Evolutionary conservation across 2,113 vertebrate genomes (phyloP).

Genomic region (Picathartes gymnocephalus): DNA sequence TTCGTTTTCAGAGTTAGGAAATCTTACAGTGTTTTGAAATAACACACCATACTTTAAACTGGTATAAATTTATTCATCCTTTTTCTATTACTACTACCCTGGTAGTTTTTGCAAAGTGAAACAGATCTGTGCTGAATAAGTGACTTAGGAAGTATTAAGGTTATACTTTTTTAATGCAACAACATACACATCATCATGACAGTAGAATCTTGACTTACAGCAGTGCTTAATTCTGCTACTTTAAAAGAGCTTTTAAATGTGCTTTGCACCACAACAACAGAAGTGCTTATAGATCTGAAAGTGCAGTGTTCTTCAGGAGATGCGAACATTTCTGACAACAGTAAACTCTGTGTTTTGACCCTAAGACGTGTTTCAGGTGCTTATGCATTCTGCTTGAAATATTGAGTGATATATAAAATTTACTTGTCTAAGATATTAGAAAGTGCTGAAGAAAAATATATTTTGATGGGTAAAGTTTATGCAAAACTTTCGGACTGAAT

Average conservation of each 20-base stretch:
- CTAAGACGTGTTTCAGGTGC: not conserved
- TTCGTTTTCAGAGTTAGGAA: not conserved
- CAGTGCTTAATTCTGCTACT: not conserved
- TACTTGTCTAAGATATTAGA: not conserved
- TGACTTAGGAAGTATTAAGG: not conserved
- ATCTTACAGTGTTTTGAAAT: not conserved
- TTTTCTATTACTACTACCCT: not conserved
- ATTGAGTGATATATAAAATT: not conserved
- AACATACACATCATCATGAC: not conserved
- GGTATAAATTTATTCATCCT: not conserved
- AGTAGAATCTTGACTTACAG: not conserved
- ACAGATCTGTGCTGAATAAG: not conserved
- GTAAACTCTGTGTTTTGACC: not conserved
- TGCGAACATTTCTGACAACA: not conserved
- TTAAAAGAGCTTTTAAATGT: not conserved
- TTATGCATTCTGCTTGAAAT: not conserved
- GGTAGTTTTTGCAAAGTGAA: not conserved
- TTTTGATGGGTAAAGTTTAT: not conserved
- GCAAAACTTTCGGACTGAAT: not conserved
- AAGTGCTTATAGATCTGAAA: not conserved
- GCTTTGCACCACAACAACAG: not conserved
- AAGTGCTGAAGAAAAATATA: not conserved
- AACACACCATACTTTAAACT: not conserved
- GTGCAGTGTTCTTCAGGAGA: not conserved
- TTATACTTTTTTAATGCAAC: not conserved